Evolutionary conservation across 2,113 vertebrate genomes (phyloP).

Genomic region (Saimiri boliviensis): DNA sequence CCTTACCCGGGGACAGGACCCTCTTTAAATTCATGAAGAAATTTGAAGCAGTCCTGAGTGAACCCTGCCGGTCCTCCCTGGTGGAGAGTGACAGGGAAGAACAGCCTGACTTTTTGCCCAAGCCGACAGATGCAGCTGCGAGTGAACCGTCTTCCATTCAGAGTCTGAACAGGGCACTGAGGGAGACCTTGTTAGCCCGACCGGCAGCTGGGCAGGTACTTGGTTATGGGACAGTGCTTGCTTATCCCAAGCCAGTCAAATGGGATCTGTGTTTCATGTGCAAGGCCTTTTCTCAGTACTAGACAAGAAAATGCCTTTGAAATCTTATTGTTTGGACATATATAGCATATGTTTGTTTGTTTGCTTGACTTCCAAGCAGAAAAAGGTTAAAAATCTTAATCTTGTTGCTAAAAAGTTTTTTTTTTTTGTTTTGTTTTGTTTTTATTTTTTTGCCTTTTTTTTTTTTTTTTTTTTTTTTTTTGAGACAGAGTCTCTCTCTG

Average conservation of each 20-base stretch:
- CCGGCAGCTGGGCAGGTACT: constrained; percentile 81
- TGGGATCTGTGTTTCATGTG: not conserved
- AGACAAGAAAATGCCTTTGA: constrained; percentile 7
- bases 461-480: no score
- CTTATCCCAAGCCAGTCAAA: not conserved
- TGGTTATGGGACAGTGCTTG: not conserved
- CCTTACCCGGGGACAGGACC: constrained; percentile 84
- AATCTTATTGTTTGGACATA: not conserved
- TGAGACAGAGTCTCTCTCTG: no score
- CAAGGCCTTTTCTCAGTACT: not conserved
- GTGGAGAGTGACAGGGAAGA: constrained; percentile 87
- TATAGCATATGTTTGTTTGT: not conserved
- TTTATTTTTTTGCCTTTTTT: no score
- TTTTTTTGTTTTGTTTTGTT: no score
- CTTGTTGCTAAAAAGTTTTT: not conserved
- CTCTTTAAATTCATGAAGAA: constrained; percentile 98
- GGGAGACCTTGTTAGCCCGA: constrained; percentile 81
- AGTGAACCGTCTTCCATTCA: constrained; percentile 82
- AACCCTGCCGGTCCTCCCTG: constrained; percentile 88
- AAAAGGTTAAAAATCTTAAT: not conserved
- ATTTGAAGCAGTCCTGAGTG: constrained; percentile 89
- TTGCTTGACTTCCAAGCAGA: not conserved
- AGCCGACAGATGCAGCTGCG: constrained; percentile 71
- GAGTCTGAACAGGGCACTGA: constrained; percentile 85
- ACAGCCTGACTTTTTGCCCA: constrained; percentile 83